Base-by-base conservation (phyloP, 2,113 vertebrate species). In the Oncorhynchus tshawytscha region DNA sequence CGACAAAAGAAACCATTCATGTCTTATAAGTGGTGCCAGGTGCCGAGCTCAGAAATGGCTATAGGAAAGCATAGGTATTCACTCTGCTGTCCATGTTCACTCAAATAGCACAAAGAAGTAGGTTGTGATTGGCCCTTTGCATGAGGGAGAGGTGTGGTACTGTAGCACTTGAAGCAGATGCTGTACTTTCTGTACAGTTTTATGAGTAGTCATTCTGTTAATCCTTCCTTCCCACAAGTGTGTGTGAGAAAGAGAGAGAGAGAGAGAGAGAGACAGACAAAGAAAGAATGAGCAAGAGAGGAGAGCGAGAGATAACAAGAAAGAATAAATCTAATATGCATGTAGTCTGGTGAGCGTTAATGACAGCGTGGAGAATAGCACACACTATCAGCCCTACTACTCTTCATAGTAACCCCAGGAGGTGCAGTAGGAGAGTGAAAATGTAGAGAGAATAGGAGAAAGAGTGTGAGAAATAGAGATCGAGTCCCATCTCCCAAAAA, bases 171-270 rank as follows among this genome's bases (percentile, higher is more conserved):
- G 9, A 45, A 45, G 39, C 39, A 45, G 31, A 27, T 75, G 81
- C 81, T 87, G 85, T 84, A 84, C 87, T 87, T 87, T 87, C 85
- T 25, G 82, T 5, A 39, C 75, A 78, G 86, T 85, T 74, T 82
- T 87, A 82, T 84, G 88, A 83, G 86, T 86, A 84, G 88, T 89
- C 86, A 84, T 77, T 73, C 81, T 78, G 82, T 80, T 89, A 89
- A 90, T 86, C 86, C 86, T 66, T 2, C 74, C 16, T 57, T 20
- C 54, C 54, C 54, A 57, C 54, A 57, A 20, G 18, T 57, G 39
- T n/a, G n/a, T 25, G 39, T 2, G 39, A 11, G 39, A 11, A 9
- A 11, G 39, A 11, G 39, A 11, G 8, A 9, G 39, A 0, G 39
- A 2, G 39, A 39, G 8, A 11, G 39, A 39, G 2, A 39, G 2